phyloP scores from a whole-genome alignment of 1,140 invertebrate species.

The Cotesia glomerata region DNA sequence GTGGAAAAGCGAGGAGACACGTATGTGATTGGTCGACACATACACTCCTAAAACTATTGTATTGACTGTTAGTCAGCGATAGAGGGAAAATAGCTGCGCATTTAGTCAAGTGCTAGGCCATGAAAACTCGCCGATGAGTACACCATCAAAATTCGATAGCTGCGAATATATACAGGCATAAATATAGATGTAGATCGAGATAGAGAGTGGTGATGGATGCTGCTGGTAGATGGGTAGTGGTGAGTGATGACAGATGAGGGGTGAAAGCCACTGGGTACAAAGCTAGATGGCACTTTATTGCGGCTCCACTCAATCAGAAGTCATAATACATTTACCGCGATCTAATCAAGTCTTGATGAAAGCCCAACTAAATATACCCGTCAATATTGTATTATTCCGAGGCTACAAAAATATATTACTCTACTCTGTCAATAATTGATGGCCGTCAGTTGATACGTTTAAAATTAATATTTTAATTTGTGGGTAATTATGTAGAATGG shows the following conservation, averaged over 20 bases:
- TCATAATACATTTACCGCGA: slow-evolving; percentile 57
- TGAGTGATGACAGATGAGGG: not conserved
- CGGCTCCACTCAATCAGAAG: slow-evolving; percentile 54
- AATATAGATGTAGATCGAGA: not conserved
- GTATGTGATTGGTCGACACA: not conserved
- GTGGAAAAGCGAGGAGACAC: not conserved
- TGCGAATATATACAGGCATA: not conserved
- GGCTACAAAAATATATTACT: slow-evolving; percentile 20
- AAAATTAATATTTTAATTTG: too few species aligned
- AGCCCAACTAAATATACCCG: slow-evolving; percentile 34
- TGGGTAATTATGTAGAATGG: too few species aligned
- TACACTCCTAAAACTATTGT: not conserved
- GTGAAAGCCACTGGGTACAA: slow-evolving; percentile 18
- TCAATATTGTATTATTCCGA: slow-evolving; percentile 3
- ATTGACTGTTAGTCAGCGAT: not conserved
- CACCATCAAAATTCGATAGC: not conserved
- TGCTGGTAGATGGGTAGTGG: not conserved
- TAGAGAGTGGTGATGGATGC: not conserved
- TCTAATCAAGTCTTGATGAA: slow-evolving; percentile 55
- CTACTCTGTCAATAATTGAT: too few species aligned
- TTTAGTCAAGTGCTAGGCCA: not conserved
- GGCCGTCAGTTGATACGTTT: too few species aligned
- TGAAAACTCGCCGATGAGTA: slow-evolving; percentile 7
- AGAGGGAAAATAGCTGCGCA: not conserved
- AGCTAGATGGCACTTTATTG: slow-evolving; percentile 37